Evolutionary conservation across 2,888 invertebrate species (phyloP).

Genomic region (Synergus laeviventris): DNA sequence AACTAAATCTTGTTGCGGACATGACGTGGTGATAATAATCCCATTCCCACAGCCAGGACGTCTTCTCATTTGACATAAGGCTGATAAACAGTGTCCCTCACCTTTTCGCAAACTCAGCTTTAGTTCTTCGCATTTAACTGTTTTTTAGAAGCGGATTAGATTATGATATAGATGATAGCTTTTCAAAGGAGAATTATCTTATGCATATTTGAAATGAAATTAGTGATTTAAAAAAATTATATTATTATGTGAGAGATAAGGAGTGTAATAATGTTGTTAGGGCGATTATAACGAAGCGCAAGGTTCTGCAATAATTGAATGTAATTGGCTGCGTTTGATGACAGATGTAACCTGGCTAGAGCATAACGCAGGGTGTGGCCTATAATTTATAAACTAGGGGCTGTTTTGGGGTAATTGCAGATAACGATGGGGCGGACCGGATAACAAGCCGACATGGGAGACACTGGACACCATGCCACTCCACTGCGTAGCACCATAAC

Average conservation of each 20-base stretch:
- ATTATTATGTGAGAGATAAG: slow-evolving; percentile 2
- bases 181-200: background rate
- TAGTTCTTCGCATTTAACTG: background rate
- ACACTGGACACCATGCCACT: slow-evolving; percentile 71
- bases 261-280: slow-evolving; percentile 4
- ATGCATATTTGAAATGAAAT: too few species aligned
- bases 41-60: slow-evolving; percentile 21
- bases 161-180: too few species aligned
- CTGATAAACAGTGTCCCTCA: slow-evolving; percentile 15
- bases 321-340: slow-evolving; percentile 72
- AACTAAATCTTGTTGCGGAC: slow-evolving; percentile 10
- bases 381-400: slow-evolving; percentile 76
- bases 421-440: slow-evolving; percentile 75
- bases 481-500: slow-evolving; percentile 49
- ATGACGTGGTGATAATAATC: slow-evolving; percentile 17
- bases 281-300: slow-evolving; percentile 28
- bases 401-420: slow-evolving; percentile 76
- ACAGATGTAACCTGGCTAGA: slow-evolving; percentile 69
- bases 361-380: slow-evolving; percentile 65
- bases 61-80: slow-evolving; percentile 30
- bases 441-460: slow-evolving; percentile 76
- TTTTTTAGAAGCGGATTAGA: too few species aligned
- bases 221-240: background rate
- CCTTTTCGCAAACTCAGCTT: slow-evolving; percentile 39
- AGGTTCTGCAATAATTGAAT: slow-evolving; percentile 65